Conservation (phyloP, 2,888 invertebrate species). For the Meganola albula region DNA sequence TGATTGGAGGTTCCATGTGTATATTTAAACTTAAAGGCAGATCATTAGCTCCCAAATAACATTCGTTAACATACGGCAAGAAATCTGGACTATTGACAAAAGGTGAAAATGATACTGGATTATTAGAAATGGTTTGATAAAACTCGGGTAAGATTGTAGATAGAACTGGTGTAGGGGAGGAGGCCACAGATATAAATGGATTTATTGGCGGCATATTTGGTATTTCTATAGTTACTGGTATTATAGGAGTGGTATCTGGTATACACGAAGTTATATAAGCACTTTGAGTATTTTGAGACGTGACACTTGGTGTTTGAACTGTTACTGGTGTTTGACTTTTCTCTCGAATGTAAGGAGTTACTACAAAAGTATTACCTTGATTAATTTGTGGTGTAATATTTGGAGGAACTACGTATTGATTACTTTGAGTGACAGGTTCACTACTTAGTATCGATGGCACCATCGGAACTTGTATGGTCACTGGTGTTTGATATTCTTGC, state of each 20-base stretch:
- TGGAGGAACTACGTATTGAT: no score
- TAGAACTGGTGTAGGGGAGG: conserved; percentile 3
- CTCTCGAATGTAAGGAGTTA: no score
- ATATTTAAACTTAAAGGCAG: conserved; percentile 45
- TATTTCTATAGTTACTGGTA: conserved; percentile 11
- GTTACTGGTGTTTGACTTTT: no score
- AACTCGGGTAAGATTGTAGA: conserved; percentile 1
- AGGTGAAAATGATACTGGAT: conserved; percentile 3
- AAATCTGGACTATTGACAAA: background rate
- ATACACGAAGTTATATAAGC: no score
- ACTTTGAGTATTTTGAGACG: no score
- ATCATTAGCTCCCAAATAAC: conserved; percentile 2
- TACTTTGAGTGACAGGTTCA: no score
- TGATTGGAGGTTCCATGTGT: conserved; percentile 36
- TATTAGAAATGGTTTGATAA: conserved; percentile 5
- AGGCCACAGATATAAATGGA: conserved; percentile 1
- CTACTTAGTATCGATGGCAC: conserved; percentile 6
- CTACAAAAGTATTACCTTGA: no score
- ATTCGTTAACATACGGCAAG: background rate
- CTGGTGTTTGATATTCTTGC: conserved; percentile 13
- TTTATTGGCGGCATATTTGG: conserved; percentile 8
- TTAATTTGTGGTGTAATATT: no score
- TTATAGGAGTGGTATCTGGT: no score
- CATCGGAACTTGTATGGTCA: conserved; percentile 11
- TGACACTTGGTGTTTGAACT: no score